Percentiles rank a stretch among this genome's conserved stretches.
These are phyloP conservation scores for Gallinago media DNA, from an alignment of 2,113 vertebrate species.

Conservation along the genomic window DNA sequence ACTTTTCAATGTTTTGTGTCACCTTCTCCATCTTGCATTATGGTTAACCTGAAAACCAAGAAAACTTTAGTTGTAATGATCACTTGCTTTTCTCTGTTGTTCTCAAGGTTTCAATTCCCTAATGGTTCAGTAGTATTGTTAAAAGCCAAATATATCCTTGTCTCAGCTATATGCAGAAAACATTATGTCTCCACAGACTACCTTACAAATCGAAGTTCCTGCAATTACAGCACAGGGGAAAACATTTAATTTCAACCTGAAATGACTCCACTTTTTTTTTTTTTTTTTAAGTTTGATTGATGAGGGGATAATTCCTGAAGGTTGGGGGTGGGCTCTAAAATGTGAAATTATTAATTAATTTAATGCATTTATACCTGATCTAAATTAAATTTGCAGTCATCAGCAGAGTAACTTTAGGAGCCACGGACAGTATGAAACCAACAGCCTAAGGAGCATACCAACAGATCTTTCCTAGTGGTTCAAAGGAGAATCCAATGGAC, in stretches of 20 bases:
- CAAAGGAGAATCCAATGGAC: background rate
- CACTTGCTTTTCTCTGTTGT: background rate
- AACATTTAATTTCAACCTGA: background rate
- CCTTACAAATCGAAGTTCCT: background rate
- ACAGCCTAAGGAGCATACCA: background rate
- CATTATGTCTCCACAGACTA: background rate
- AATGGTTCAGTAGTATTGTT: background rate
- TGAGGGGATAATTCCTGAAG: background rate
- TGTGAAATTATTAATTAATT: background rate
- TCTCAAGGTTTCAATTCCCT: background rate
- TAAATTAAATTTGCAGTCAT: background rate
- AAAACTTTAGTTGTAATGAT: background rate
- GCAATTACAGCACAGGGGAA: background rate
- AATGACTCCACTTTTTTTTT: background rate
- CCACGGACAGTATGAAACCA: background rate
- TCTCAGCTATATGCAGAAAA: background rate
- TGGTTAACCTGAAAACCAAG: background rate
- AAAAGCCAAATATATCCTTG: background rate
- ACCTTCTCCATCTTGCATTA: background rate
- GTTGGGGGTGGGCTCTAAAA: background rate
- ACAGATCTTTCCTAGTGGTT: background rate
- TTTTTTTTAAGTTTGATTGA: background rate
- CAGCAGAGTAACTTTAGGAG: background rate
- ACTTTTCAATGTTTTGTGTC: background rate
- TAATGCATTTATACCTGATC: background rate